Percentiles rank a stretch among this genome's conserved stretches.
Evolutionary conservation across 2,113 vertebrate genomes (phyloP).

Genomic region (Damaliscus lunatus): DNA sequence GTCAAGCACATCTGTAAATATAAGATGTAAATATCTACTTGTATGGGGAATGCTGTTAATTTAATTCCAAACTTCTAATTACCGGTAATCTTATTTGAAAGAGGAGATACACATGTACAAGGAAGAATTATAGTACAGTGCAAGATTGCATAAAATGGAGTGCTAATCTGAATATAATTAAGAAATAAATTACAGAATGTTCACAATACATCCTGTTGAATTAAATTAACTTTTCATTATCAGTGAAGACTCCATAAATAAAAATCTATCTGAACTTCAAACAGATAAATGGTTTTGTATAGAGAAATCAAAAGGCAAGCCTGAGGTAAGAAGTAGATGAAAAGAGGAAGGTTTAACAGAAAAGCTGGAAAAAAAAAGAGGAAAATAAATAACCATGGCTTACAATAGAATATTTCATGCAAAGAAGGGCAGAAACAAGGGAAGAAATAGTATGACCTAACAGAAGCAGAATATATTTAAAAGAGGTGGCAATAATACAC

Average conservation of each 20-base stretch:
- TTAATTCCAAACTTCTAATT: background rate
- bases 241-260: background rate
- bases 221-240: constrained; percentile 40
- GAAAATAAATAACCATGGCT: background rate
- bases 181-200: background rate
- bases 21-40: background rate
- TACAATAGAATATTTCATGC: background rate
- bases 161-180: background rate
- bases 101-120: background rate
- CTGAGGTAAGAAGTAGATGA: background rate
- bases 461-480: background rate
- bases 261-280: background rate
- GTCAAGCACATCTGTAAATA: background rate
- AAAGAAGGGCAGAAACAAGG: background rate
- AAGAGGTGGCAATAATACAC: background rate
- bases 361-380: background rate
- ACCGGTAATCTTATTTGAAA: background rate
- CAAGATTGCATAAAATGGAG: background rate
- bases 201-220: background rate
- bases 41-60: background rate
- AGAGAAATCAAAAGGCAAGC: background rate
- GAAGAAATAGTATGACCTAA: background rate
- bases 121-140: background rate
- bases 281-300: background rate
- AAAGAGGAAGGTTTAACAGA: background rate